phyloP scores from a whole-genome alignment of 2,113 vertebrate species.

The Caloenas nicobarica region DNA sequence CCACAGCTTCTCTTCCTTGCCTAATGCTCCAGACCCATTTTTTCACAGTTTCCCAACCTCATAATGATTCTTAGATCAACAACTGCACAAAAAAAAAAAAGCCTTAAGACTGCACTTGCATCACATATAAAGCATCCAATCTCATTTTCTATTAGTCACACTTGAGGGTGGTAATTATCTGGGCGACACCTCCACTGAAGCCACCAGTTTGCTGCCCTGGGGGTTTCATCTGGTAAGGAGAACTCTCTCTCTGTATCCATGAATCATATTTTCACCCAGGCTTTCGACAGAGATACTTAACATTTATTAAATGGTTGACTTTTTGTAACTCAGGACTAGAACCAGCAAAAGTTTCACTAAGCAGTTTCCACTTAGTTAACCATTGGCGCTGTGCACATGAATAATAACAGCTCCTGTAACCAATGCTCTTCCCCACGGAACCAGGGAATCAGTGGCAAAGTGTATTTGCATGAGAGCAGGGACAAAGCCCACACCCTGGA shows the following conservation, averaged over 20 bases:
- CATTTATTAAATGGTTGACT: neutral
- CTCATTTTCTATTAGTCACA: neutral
- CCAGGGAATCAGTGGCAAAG: neutral
- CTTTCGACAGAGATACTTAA: neutral
- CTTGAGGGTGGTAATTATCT: neutral
- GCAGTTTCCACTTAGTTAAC: neutral
- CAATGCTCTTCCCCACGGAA: neutral
- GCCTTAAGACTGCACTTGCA: neutral
- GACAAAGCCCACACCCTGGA: neutral
- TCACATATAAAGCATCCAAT: neutral
- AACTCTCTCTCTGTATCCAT: fast-evolving
- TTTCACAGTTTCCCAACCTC: neutral
- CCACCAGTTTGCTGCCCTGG: neutral
- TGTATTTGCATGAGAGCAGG: neutral
- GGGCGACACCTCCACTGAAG: neutral
- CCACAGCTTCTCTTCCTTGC: neutral
- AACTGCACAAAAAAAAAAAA: neutral
- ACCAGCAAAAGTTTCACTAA: neutral
- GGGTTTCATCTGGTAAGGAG: neutral
- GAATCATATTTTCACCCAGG: neutral
- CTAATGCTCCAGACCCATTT: neutral
- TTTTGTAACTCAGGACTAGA: neutral
- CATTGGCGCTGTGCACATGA: neutral
- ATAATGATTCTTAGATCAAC: neutral
- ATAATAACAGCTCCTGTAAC: neutral